phyloP scores from a whole-genome alignment of 2,797 vertebrate genomes.

The Microchirus variegatus region DNA sequence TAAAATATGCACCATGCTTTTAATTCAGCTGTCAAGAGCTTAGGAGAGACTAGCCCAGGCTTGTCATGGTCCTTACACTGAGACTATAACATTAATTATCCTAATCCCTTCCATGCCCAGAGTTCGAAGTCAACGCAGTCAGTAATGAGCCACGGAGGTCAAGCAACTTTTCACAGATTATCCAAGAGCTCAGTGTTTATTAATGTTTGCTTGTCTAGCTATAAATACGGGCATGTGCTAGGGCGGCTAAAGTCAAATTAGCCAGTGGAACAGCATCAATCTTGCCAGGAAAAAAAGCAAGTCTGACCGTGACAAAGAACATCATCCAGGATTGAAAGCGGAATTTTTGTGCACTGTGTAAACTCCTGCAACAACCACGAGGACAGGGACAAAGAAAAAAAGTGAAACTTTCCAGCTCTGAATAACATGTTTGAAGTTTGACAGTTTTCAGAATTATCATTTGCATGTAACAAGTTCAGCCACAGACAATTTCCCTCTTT shows the following conservation, averaged over 20 bases:
- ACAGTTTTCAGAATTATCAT: conserved; percentile 12
- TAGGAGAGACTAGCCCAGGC: conserved; percentile 52
- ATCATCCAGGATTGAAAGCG: conserved; percentile 34
- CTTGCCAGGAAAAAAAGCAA: conserved; percentile 15
- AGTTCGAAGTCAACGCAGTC: conserved; percentile 58
- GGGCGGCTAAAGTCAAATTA: conserved; percentile 58
- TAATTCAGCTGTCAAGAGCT: conserved; percentile 79
- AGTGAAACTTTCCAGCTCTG: background rate
- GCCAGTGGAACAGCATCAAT: conserved; percentile 42
- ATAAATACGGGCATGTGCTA: conserved; percentile 48
- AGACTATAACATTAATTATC: conserved; percentile 81
- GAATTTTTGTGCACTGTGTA: conserved; percentile 46
- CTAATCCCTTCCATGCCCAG: conserved; percentile 76
- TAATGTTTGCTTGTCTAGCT: conserved; percentile 58
- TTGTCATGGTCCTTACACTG: conserved; percentile 64
- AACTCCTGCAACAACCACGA: conserved; percentile 40
- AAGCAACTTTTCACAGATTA: conserved; percentile 77
- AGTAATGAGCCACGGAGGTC: conserved; percentile 74
- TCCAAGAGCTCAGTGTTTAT: conserved; percentile 69
- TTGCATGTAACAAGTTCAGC: too few relatives aligned
- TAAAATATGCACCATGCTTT: conserved; percentile 57
- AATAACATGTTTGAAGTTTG: conserved; percentile 50
- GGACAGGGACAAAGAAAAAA: conserved; percentile 5
- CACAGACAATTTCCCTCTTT: conserved; percentile 15
- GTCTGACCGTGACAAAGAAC: conserved; percentile 30